Base-by-base conservation (phyloP, 2,113 vertebrate species). In the Crotophaga sulcirostris region DNA sequence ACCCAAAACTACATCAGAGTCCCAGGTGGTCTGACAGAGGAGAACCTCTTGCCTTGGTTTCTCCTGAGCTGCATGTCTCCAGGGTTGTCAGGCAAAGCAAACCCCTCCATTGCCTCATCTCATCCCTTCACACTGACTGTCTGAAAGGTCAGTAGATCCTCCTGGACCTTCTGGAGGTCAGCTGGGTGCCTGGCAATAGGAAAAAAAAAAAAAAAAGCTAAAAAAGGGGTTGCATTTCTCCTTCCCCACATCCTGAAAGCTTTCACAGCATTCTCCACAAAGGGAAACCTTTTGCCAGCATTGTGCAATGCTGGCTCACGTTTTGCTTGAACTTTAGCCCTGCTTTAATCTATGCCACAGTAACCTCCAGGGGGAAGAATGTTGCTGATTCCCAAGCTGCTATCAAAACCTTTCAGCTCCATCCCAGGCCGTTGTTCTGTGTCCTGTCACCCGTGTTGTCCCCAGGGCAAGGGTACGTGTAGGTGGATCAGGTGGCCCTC, bases 251-350 rank as follows among this genome's bases (percentile, higher is more conserved):
- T 64, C 56, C 93, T 51, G 80, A 42, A 12, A 67, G 38, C 59
- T 54, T 51, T 67, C 68, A 8, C 29, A 74, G 52, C 4, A 0
- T 56, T 83, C 51, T 40, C 36, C 20, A 3, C 0, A 9, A 5
- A 10, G 45, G 56, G 10, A 31, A 80, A 89, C 94, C 83, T 96
- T 94, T 86, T 66, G 75, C 92, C 90, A 84, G 55, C 86, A 17
- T 95, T 96, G 94, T 69, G 88, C 83, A 97, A 95, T 1, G 17
- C 90, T 73, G 75, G 82, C 92, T 92, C 33, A 14, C 0, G 5
- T 66, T 88, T 54, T 21, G 63, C 89, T 74, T 76, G 94, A 97
- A 96, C 96, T 93, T 96, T 96, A 79, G 51, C 51, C 68, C 93
- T 88, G 36, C 75, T 94, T 85, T 93, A 56, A 90, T 86, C 79